Conservation (phyloP, 2,113 vertebrate genomes). For the Parus major region DNA sequence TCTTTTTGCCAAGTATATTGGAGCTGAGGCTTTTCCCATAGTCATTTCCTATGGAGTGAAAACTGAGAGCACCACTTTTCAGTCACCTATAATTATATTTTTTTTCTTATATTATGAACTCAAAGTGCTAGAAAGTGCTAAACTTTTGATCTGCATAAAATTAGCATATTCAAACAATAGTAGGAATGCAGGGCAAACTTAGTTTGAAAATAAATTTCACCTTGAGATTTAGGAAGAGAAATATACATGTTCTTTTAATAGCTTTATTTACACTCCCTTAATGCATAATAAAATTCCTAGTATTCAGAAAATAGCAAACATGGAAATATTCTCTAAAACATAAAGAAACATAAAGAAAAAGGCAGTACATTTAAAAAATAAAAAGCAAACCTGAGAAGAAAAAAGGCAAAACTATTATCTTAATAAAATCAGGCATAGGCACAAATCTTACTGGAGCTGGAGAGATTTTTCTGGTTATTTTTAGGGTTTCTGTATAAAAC, state of each 20-base stretch:
- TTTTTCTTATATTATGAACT: neutral
- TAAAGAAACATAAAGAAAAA: neutral
- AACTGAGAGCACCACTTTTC: neutral
- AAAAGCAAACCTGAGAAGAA: neutral
- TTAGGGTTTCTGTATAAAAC: neutral
- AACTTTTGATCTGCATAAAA: neutral
- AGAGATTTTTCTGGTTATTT: neutral
- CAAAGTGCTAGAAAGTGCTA: neutral
- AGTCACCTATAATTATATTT: neutral
- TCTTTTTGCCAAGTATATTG: neutral
- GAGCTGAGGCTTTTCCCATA: neutral
- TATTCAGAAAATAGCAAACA: neutral
- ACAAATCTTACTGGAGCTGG: neutral
- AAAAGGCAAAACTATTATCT: neutral
- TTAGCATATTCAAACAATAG: conserved; percentile 41
- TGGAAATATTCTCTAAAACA: neutral
- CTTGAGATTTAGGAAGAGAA: conserved; percentile 12
- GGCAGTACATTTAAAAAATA: neutral
- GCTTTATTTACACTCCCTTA: conserved; percentile 4
- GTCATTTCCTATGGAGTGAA: neutral
- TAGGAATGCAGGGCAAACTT: conserved; percentile 7
- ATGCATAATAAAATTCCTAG: neutral
- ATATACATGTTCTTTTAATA: neutral
- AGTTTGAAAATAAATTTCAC: conserved; percentile 14
- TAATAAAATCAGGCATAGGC: neutral